Evolutionary conservation across 2,113 vertebrate species (phyloP).

Genomic region (Platycercus adscitus): DNA sequence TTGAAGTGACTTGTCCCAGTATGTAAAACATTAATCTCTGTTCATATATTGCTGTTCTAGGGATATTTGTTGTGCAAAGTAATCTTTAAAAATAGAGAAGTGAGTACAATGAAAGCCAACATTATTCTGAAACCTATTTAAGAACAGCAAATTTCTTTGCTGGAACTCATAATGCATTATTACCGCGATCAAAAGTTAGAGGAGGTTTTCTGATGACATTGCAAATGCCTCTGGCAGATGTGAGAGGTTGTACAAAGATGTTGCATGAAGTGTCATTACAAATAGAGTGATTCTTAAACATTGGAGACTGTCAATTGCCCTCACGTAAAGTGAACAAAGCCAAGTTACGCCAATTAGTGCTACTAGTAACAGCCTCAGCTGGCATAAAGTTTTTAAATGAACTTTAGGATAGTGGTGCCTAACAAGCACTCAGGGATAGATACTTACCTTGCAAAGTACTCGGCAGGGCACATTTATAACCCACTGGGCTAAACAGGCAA

Average conservation of each 20-base stretch:
- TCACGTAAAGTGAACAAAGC: background rate
- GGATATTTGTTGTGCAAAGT: background rate
- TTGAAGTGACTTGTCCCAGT: background rate
- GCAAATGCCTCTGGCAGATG: background rate
- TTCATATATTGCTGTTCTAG: background rate
- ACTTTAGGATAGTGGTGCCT: background rate
- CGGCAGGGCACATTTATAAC: background rate
- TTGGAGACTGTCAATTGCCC: background rate
- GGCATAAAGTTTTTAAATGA: background rate
- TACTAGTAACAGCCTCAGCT: background rate
- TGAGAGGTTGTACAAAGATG: background rate
- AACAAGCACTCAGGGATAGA: background rate
- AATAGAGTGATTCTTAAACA: background rate
- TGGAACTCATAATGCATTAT: background rate
- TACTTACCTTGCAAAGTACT: background rate
- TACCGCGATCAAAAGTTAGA: background rate
- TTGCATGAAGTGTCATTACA: background rate
- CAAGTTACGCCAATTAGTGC: background rate
- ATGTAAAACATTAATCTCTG: background rate
- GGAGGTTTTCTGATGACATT: background rate
- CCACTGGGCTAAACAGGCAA: background rate
- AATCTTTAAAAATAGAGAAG: background rate
- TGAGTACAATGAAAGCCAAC: background rate
- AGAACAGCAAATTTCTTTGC: background rate
- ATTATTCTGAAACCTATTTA: background rate